These are phyloP conservation scores for Galbula dea DNA, from an alignment of 2,113 vertebrate species.

Conservation along the genomic window DNA sequence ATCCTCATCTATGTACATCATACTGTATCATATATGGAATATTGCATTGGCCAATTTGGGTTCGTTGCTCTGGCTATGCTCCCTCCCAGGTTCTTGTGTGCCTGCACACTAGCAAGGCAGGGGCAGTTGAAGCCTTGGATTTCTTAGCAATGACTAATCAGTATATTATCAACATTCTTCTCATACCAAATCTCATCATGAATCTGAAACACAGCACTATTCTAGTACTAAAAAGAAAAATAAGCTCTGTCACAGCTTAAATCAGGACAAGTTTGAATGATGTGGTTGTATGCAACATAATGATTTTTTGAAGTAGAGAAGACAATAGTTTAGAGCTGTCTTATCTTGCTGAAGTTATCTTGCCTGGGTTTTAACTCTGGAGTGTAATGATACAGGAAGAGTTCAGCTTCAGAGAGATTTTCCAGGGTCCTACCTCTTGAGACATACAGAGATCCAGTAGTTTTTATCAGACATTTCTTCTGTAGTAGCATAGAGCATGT, in stretches of 20 bases:
- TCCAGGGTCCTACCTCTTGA: background rate
- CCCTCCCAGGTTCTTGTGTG: background rate
- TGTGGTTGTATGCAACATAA: background rate
- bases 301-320: background rate
- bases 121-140: background rate
- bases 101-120: background rate
- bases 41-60: background rate
- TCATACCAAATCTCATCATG: background rate
- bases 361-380: background rate
- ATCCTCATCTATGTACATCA: background rate
- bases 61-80: background rate
- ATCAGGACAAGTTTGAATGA: background rate
- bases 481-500: background rate
- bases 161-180: background rate
- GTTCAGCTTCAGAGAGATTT: background rate
- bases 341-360: background rate
- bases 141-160: background rate
- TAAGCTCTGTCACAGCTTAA: background rate
- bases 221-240: background rate
- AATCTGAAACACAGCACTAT: background rate
- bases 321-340: background rate
- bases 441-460: background rate
- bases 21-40: background rate
- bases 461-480: background rate
- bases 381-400: background rate